Evolutionary conservation across 1,140 invertebrate species (phyloP).

Genomic region (Drosophila repletoides): DNA sequence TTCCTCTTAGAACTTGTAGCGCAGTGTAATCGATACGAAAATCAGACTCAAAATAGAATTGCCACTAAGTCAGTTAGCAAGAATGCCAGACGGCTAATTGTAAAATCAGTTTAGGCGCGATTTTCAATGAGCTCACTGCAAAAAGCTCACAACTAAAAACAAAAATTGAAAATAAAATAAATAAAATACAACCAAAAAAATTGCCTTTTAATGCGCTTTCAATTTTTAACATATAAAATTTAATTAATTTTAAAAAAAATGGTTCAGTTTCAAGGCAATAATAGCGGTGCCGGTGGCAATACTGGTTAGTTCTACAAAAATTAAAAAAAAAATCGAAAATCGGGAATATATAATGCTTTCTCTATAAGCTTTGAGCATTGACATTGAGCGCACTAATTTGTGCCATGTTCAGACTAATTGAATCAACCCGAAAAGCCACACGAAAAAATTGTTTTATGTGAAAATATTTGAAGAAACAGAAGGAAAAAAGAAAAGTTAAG

Average conservation of each 20-base stretch:
- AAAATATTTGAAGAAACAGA: not conserved
- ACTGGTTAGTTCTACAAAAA: slow-evolving; percentile 46
- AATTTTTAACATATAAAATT: slow-evolving; percentile 1
- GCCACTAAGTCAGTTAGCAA: slow-evolving; percentile 79
- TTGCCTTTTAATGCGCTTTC: not conserved
- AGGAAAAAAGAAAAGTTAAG: not conserved
- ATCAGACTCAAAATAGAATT: slow-evolving; percentile 79
- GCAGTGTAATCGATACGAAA: slow-evolving; percentile 78
- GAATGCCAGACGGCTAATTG: slow-evolving; percentile 72
- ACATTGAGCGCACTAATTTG: not conserved
- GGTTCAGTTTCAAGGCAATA: slow-evolving; percentile 68
- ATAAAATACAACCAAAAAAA: not conserved
- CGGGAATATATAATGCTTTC: too few relatives aligned
- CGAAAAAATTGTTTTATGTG: not conserved
- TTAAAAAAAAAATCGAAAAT: not conserved
- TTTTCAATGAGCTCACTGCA: slow-evolving; percentile 70
- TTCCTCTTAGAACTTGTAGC: too few relatives aligned
- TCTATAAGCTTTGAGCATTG: not conserved
- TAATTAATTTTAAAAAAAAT: slow-evolving; percentile 32
- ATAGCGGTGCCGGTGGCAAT: slow-evolving; percentile 34
- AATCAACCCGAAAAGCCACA: not conserved
- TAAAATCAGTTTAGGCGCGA: slow-evolving; percentile 81
- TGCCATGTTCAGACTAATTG: not conserved
- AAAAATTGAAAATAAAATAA: slow-evolving; percentile 8
- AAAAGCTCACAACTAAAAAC: slow-evolving; percentile 47